Conservation (phyloP, 2,797 vertebrate genomes). For the Xenopus petersii region DNA sequence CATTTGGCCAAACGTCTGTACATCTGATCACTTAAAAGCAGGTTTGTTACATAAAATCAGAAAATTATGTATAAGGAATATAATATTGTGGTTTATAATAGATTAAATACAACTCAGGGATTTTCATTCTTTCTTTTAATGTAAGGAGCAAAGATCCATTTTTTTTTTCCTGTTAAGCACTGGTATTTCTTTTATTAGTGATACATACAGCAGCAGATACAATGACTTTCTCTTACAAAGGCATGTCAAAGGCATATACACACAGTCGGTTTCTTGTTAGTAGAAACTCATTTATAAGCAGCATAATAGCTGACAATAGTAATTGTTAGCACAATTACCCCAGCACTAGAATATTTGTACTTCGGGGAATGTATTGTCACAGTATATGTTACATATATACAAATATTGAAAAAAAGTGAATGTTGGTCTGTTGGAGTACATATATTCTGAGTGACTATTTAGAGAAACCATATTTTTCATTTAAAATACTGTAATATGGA, state of each 20-base stretch:
- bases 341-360: slow-evolving; percentile 15
- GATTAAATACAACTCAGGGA: slow-evolving; percentile 27
- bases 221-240: slow-evolving; percentile 45
- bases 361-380: not conserved
- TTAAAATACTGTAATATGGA: not conserved
- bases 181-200: slow-evolving; percentile 41
- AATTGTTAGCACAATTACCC: slow-evolving; percentile 28
- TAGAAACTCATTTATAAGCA: slow-evolving; percentile 27
- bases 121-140: slow-evolving; percentile 23
- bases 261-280: slow-evolving; percentile 39
- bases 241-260: slow-evolving; percentile 40
- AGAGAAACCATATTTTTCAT: too few species aligned
- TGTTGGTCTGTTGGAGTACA: not conserved
- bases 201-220: slow-evolving; percentile 38
- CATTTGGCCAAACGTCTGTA: too few species aligned
- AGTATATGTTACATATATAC: slow-evolving; percentile 4
- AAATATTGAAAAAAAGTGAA: not conserved
- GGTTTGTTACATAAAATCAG: slow-evolving; percentile 4
- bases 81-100: slow-evolving; percentile 27
- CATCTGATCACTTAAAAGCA: too few species aligned
- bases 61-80: slow-evolving; percentile 21
- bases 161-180: slow-evolving; percentile 29
- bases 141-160: slow-evolving; percentile 5
- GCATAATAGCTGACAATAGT: slow-evolving; percentile 35
- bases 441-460: not conserved